A percentile compares a stretch with the other conserved stretches of the same genome.
These are phyloP conservation scores for Acleris emargana DNA, from an alignment of 2,888 invertebrate genomes.

Conservation along the genomic window DNA sequence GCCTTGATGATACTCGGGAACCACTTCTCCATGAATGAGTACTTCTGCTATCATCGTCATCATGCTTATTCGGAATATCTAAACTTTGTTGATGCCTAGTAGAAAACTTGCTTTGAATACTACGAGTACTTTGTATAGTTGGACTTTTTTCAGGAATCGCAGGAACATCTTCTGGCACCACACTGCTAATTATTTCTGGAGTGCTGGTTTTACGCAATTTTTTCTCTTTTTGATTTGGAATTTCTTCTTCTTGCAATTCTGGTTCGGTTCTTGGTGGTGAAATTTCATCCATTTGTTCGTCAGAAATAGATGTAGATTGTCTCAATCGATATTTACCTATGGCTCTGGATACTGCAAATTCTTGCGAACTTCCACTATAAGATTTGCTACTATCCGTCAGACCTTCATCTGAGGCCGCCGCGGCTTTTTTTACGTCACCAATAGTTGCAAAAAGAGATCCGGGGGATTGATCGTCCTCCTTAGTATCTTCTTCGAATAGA, in stretches of 20 bases:
- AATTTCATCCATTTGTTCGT: constrained; percentile 85
- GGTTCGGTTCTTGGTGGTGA: constrained; percentile 67
- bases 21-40: constrained; percentile 95
- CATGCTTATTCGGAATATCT: constrained; percentile 90
- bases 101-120: constrained; percentile 84
- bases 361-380: constrained; percentile 88
- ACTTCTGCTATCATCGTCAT: constrained; percentile 93
- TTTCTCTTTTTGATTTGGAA: constrained; percentile 59
- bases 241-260: constrained; percentile 58
- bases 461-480: constrained; percentile 85
- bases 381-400: constrained; percentile 81
- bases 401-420: constrained; percentile 84
- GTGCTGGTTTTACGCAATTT: constrained; percentile 61
- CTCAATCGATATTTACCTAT: constrained; percentile 90
- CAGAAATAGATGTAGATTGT: constrained; percentile 88
- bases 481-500: constrained; percentile 84
- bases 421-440: constrained; percentile 87
- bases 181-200: constrained; percentile 68
- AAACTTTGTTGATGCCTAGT: constrained; percentile 90
- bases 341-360: constrained; percentile 92
- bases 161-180: constrained; percentile 76
- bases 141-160: constrained; percentile 86
- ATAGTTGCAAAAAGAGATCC: constrained; percentile 89
- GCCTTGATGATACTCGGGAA: constrained; percentile 91
- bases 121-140: constrained; percentile 84